Evolutionary conservation across 2,113 vertebrate genomes (phyloP).

Genomic region (Ceyx cyanopectus): DNA sequence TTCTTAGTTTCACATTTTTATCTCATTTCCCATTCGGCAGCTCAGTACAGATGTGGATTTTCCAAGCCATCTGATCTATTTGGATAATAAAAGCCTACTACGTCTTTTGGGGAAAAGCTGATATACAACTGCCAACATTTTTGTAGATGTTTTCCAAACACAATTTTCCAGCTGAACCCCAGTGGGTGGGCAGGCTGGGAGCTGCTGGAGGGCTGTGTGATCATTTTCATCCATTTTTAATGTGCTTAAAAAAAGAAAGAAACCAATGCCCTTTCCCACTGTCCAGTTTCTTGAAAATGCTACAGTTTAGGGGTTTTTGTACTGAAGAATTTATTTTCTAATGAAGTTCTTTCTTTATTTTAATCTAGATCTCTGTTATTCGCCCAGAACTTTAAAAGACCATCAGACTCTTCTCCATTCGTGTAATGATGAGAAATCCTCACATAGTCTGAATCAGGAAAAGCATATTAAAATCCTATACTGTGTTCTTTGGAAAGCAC

Average conservation of each 20-base stretch:
- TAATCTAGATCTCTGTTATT: neutral
- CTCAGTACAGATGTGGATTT: slow-evolving; percentile 53
- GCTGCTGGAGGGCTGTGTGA: slow-evolving; percentile 17
- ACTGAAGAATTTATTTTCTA: neutral
- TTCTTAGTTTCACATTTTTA: slow-evolving; percentile 50
- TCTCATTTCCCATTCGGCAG: slow-evolving; percentile 21
- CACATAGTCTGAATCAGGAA: neutral
- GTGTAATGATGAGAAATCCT: neutral
- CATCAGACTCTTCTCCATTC: neutral
- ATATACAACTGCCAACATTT: slow-evolving; percentile 52
- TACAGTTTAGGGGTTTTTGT: accelerated
- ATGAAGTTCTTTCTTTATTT: neutral
- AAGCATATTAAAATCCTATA: neutral
- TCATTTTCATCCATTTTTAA: slow-evolving; percentile 47
- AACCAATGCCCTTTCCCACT: slow-evolving; percentile 6
- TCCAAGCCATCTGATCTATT: slow-evolving; percentile 60
- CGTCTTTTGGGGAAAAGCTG: slow-evolving; percentile 44
- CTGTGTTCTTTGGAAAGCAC: neutral
- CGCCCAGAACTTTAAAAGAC: neutral
- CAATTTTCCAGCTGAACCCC: slow-evolving; percentile 37
- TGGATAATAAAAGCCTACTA: slow-evolving; percentile 50
- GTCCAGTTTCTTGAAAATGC: neutral
- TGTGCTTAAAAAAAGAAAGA: neutral
- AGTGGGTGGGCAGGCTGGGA: slow-evolving; percentile 37
- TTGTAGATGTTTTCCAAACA: slow-evolving; percentile 59